These are phyloP conservation scores for Macrostomum cliftonense DNA, from an alignment of 2,888 invertebrate species.

Conservation along the genomic window DNA sequence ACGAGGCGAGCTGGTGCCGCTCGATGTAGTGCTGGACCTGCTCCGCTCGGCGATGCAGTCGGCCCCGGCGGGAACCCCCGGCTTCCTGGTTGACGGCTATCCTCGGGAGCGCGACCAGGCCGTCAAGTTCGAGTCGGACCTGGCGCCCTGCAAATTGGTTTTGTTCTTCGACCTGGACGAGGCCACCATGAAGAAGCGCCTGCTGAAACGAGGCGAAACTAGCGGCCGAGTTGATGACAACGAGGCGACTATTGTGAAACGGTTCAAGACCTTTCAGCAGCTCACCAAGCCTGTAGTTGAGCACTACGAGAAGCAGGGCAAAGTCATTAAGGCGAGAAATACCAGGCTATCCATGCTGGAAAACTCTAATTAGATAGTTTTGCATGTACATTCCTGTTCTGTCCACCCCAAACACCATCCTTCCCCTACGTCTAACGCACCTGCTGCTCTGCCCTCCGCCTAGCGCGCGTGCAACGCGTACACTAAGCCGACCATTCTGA, in stretches of 20 bases:
- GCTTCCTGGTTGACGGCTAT: slow-evolving; percentile 78
- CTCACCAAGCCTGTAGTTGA: slow-evolving; percentile 11
- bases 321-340: slow-evolving; percentile 8
- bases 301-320: slow-evolving; percentile 8
- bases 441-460: no score
- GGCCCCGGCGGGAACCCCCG: slow-evolving; percentile 50
- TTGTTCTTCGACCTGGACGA: slow-evolving; percentile 6
- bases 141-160: not conserved
- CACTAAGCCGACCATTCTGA: no score
- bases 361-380: not conserved
- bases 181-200: slow-evolving; percentile 6
- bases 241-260: slow-evolving; percentile 9
- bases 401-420: no score
- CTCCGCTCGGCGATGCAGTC: slow-evolving; percentile 56
- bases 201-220: slow-evolving; percentile 9
- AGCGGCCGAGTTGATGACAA: slow-evolving; percentile 12
- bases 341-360: no score
- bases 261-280: slow-evolving; percentile 11
- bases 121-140: slow-evolving; percentile 63
- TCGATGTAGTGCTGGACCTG: slow-evolving; percentile 56
- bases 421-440: no score
- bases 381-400: no score
- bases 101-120: slow-evolving; percentile 75
- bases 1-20: slow-evolving; percentile 63
- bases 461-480: no score